phyloP scores from a whole-genome alignment of 2,888 invertebrate genomes.

The Hymenopus coronatus region DNA sequence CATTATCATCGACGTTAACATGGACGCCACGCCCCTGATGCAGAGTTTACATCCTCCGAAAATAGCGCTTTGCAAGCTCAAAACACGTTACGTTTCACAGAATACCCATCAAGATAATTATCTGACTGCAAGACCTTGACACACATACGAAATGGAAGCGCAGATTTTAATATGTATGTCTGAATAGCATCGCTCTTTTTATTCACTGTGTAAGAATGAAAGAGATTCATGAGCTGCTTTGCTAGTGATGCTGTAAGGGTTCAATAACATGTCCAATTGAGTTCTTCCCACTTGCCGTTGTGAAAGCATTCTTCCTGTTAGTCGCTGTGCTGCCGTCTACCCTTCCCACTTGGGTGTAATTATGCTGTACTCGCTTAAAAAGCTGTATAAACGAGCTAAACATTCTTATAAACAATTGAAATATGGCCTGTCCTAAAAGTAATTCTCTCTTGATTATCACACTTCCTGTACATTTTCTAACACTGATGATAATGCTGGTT shows the following conservation, averaged over 20 bases:
- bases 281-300: not conserved
- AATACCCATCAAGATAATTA: not conserved
- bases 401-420: too few species aligned
- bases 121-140: not conserved
- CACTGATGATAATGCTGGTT: too few species aligned
- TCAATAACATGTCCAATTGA: not conserved
- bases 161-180: too few species aligned
- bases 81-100: not conserved
- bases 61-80: too few species aligned
- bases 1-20: too few species aligned
- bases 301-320: not conserved
- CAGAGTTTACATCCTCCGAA: not conserved
- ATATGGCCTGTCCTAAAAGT: too few species aligned
- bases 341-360: not conserved
- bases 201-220: not conserved
- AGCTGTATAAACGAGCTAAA: too few species aligned
- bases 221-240: not conserved
- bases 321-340: not conserved
- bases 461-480: too few species aligned
- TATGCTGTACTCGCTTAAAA: not conserved
- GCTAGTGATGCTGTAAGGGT: not conserved
- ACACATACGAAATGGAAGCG: not conserved
- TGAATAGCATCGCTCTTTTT: too few species aligned
- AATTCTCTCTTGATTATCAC: too few species aligned
- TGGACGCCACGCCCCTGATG: too few species aligned